Evolutionary conservation across 2,113 vertebrate genomes (phyloP), one percentile per base, ranked within the genome.

Genomic region (Sisor rabdophorus): DNA sequence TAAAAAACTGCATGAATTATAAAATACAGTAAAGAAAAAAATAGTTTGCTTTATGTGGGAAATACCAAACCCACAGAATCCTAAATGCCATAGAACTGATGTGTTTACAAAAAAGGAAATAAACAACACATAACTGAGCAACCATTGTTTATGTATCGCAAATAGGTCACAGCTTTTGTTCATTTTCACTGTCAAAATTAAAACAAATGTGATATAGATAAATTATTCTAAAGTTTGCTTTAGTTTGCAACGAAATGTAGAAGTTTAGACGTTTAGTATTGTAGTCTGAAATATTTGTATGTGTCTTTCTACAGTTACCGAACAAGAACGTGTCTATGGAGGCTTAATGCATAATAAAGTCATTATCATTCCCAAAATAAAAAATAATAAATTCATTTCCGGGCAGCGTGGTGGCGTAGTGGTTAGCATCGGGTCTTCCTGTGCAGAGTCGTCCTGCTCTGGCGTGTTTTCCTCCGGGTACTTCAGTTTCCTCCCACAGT

Each of bases 301-400:
- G 82, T 76, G 67, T 81, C 81, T 86, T 82, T 80, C 86, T 84
- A 85, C 47, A 78, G 55, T 86, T 81, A 76, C 83, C 81, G 85
- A 86, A 87, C 84, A 84, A 74, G 83, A 59, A 61, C 32, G 80
- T 79, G 68, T 60, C 78, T 84, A 86, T 76, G 75, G 83, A 79
- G 79, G 80, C n/a, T 48, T 63, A 63, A 55, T 30, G 70, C 70
- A 58, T 15, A 44, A 68, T 56, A 53, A 78, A 85, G 84, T 86
- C 83, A 90, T 89, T 87, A 86, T 80, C 84, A 80, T 79, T 71
- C 61, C 84, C 77, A 81, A 88, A 89, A 89, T 88, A 84, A 10
- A 44, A 44, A 44, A 44, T 44, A 9, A 44, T 44, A 9, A 44
- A n/a, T n/a, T n/a, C n/a, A n/a, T n/a, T n/a, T n/a, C n/a, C n/a